Base-by-base conservation (phyloP, 2,113 vertebrate genomes). In the Austrofundulus limnaeus region DNA sequence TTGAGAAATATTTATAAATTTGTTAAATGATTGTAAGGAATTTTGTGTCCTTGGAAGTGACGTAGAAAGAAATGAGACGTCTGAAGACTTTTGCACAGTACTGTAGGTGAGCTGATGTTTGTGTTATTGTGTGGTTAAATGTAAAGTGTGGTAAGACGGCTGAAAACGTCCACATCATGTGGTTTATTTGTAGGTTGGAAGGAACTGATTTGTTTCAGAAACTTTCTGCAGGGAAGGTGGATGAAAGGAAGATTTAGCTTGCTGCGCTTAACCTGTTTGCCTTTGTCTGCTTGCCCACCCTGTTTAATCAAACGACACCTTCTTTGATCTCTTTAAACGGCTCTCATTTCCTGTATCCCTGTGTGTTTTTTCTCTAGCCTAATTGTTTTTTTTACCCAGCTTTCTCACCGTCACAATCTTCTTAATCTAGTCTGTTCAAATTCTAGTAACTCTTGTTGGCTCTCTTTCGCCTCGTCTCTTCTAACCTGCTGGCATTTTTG, bases 401-500 rank as follows among this genome's bases (percentile, higher is more conserved):
- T 64, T 66, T 66, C 52, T 84, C 21, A 67, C 47, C 71, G 56
- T 78, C 70, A 66, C 63, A 62, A 57, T 62, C 62, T 66, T 66
- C 80, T 72, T 69, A 75, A 74, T 85, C 76, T 49, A 79, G 72
- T 63, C 68, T 83, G 60, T 83, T 58, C 68, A 82, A 62, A 74
- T 70, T 76, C 74, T 72, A 71, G 61, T 86, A 80, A 81, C 74
- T 78, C 80, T 87, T 73, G 77, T 78, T 56, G 83, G 67, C 78
- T 78, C 87, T 81, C 69, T 90, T 77, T 89, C 85, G 56, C 61
- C 66, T 91, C 76, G 78, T 90, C 85, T 81, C 70, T 82, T 91
- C 89, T 92, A 89, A 92, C 87, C 84, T 88, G 82, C 89, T 83
- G 75, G 79, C 83, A 77, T 85, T 81, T n/a, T 83, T 87, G 76